Conservation (phyloP, 2,113 vertebrate genomes). For the Myrmophylax atrothorax region DNA sequence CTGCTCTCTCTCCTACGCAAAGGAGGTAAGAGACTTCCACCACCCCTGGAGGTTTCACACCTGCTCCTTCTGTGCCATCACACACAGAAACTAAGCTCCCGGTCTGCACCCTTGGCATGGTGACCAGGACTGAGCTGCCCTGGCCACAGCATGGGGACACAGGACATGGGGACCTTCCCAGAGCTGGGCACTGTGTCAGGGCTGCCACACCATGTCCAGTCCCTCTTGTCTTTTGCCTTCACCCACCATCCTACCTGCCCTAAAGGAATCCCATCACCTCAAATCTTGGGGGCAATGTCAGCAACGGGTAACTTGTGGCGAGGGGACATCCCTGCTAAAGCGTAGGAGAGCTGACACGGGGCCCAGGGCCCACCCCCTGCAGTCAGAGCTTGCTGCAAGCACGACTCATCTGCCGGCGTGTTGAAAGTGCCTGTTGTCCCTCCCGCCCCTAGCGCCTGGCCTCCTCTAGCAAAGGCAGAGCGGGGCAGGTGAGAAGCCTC, state of each 20-base stretch:
- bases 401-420: background rate
- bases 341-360: background rate
- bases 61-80: background rate
- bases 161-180: background rate
- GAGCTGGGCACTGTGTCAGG: background rate
- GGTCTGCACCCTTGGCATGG: background rate
- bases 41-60: background rate
- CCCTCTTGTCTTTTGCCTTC: background rate
- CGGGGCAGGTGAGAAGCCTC: conserved; percentile 68
- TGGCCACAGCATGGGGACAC: background rate
- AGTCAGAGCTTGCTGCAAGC: background rate
- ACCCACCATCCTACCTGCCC: background rate
- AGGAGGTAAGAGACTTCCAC: background rate
- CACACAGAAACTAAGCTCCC: background rate
- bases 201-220: background rate
- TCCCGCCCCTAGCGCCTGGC: background rate
- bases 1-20: background rate
- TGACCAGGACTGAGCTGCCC: background rate
- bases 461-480: conserved; percentile 9
- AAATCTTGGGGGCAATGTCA: background rate
- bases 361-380: background rate
- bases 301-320: background rate
- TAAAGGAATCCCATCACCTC: background rate
- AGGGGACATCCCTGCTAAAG: background rate
- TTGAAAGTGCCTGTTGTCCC: conserved; percentile 66